These are phyloP conservation scores for Cydia fagiglandana DNA, from an alignment of 1,140 invertebrate genomes.

Conservation along the genomic window DNA sequence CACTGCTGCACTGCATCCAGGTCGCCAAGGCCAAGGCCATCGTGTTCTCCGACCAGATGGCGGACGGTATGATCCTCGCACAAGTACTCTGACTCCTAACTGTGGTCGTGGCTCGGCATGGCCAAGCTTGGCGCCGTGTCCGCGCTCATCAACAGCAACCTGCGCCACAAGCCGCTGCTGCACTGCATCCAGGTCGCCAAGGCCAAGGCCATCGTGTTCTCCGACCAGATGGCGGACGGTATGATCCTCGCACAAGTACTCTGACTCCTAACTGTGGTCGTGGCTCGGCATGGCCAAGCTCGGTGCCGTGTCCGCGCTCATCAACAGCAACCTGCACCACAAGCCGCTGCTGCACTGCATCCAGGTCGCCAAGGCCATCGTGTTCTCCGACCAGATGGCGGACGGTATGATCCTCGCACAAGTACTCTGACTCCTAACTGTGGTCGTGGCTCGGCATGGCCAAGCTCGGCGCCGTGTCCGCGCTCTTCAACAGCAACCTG, in stretches of 20 bases:
- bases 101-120: slow-evolving; percentile 91
- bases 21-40: slow-evolving; percentile 90
- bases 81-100: not conserved
- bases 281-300: slow-evolving; percentile 96
- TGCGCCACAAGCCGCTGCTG: slow-evolving; percentile 87
- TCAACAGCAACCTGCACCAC: slow-evolving; percentile 94
- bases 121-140: slow-evolving; percentile 94
- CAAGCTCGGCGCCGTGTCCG: slow-evolving; percentile 93
- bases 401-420: slow-evolving; percentile 77
- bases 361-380: slow-evolving; percentile 88
- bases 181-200: slow-evolving; percentile 92
- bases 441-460: slow-evolving; percentile 93
- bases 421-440: not conserved
- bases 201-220: slow-evolving; percentile 91
- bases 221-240: slow-evolving; percentile 84
- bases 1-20: slow-evolving; percentile 92
- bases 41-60: slow-evolving; percentile 87
- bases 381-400: slow-evolving; percentile 86
- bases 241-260: slow-evolving; percentile 41
- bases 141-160: slow-evolving; percentile 95
- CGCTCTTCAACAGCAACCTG: slow-evolving; percentile 96
- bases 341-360: slow-evolving; percentile 92
- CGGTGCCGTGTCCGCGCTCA: slow-evolving; percentile 92
- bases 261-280: slow-evolving; percentile 69
- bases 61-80: slow-evolving; percentile 78